Base-by-base conservation (phyloP, 2,888 invertebrate species). In the Dendrolimus houi region DNA sequence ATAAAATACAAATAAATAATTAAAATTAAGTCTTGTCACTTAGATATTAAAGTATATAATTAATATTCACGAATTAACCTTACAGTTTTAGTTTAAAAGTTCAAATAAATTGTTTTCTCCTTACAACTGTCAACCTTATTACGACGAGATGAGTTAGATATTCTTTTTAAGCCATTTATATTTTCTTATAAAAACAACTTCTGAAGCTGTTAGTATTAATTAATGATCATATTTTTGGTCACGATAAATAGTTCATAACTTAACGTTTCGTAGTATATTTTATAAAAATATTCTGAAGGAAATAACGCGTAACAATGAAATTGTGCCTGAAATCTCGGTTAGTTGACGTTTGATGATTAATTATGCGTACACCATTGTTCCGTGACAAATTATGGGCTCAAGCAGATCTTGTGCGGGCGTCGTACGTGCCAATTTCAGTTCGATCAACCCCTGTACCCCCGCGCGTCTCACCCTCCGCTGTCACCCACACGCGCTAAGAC, bases 351-450 rank as follows among this genome's bases (percentile, higher is more conserved):
- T 58, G 47, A 53, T 62, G 59, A 71, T 70, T 62, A 68, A 72
- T 71, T 62, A 68, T 66, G 63, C 60, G 60, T 67, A 61, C 68
- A 63, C 65, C 67, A 66, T 70, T 65, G 68, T 72, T 61, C 64
- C 62, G 69, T 74, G 77, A 81, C 70, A 78, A 77, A 81, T 81
- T 72, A 72, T 72, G 67, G 66, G 69, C 68, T 74, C 74, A 77
- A 80, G 78, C 74, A 80, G 82, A 84, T 76, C 29, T 29, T 29
- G 74, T 76, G 67, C 74, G 79, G 76, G 69, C 78, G 74, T 77
- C 81, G 81, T 85, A 85, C 81, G 83, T 77, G 82, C 83, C 79
- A 83, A 85, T 85, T 86, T 83, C 80, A 82, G 85, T 84, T 85
- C 83, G 83, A 87, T 87, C 83, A 83, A 83, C 82, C 86, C 83